Base-by-base conservation (phyloP, 2,113 vertebrate genomes). In the Thryonomys swinderianus region DNA sequence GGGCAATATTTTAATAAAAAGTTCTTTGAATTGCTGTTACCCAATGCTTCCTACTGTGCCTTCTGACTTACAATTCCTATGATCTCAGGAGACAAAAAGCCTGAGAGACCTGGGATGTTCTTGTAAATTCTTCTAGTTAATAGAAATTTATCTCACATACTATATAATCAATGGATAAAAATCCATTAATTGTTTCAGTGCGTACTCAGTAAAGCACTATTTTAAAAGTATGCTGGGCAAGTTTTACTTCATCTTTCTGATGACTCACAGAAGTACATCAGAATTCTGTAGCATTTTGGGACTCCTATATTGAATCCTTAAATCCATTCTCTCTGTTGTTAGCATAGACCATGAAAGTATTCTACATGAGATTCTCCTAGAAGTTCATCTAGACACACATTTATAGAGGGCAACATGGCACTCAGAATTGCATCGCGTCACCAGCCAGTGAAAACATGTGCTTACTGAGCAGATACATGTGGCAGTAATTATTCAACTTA, bases 401-500 rank as follows among this genome's bases (percentile, higher is more conserved):
- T 81, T 40, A 20, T 59, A 42, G 48, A 48, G 53, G 25, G 48
- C 73, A 91, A n/a, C 9, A 2, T 4, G 17, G 53, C 25, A 64
- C 71, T 80, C 62, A 76, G 59, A 76, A 30, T 84, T 81, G 25
- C 32, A 78, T 32, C 59, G 61, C 69, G 6, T 2, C 7, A 48
- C 40, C 32, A 71, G 40, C 17, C 85, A 84, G 64, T 48, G 59
- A 78, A 51, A 93, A 48, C 8, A 10, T 3, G 2, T 59, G 45
- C 94, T 91, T 84, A 66, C 17, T 61, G 85, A 85, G 34, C 42
- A 91, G 45, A 80, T 53, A n/a, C 51, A 81, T 17, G 25, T 87
- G 87, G 42, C 45, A 76, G 51, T 69, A 84, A 64, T 92, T 90
- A 73, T 78, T 95, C 79, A 80, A 9, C 71, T 93, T 87, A 76